Percentiles rank a stretch among this genome's conserved stretches.
phyloP scores from a whole-genome alignment of 23 tunicate species.

The Corella eumyota region DNA sequence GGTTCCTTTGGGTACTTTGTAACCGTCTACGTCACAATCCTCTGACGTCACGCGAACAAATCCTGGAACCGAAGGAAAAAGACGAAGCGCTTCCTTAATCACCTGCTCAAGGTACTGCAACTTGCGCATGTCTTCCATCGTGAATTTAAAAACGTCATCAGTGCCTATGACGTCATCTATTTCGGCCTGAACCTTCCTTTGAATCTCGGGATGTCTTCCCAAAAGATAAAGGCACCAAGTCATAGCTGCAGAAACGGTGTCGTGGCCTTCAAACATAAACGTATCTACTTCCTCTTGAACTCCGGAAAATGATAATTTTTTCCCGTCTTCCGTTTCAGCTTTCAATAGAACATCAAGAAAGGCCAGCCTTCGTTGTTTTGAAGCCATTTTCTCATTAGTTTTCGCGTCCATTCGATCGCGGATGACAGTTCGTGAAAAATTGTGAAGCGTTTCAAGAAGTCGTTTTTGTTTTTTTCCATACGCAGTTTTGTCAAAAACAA shows the following conservation, averaged over 20 bases:
- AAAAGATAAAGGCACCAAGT: too few species aligned
- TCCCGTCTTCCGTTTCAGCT: too few species aligned
- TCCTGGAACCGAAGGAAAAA: constrained; percentile 33
- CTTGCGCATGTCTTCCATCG: constrained; percentile 27
- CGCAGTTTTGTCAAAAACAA: constrained; percentile 10
- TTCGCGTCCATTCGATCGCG: not conserved
- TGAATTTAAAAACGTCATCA: not conserved
- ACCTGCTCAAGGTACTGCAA: constrained; percentile 30
- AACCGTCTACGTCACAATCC: constrained; percentile 25
- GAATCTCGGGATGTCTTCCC: too few species aligned
- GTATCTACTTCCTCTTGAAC: too few species aligned
- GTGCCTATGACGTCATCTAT: too few species aligned
- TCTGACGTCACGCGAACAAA: constrained; percentile 11
- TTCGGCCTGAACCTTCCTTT: too few species aligned
- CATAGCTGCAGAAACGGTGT: too few species aligned
- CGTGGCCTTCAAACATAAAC: too few species aligned
- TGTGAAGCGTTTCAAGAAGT: constrained; percentile 13
- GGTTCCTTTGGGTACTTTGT: constrained; percentile 22
- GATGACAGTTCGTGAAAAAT: constrained; percentile 37
- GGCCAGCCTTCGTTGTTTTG: too few species aligned
- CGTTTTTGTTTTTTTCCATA: constrained; percentile 32
- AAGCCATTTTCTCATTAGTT: not conserved
- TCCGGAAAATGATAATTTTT: too few species aligned
- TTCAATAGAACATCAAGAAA: too few species aligned
- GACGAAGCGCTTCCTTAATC: constrained; percentile 37